These are phyloP conservation scores for Rhabdomys pumilio DNA, from an alignment of 2,797 vertebrate species.

Conservation along the genomic window DNA sequence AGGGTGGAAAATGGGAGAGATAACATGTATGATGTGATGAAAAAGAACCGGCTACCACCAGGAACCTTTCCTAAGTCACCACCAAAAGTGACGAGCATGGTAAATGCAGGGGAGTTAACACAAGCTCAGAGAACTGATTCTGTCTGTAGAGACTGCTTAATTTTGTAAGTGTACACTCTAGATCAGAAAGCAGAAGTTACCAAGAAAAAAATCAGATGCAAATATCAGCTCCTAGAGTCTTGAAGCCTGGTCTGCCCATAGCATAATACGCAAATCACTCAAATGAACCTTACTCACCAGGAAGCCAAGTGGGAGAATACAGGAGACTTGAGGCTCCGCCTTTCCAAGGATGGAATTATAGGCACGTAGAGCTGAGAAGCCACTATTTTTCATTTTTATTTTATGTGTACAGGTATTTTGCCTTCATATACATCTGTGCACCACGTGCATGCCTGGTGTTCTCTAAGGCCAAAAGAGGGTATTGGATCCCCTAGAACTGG, in stretches of 20 bases:
- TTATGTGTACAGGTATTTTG: not conserved
- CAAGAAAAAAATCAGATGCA: conserved; percentile 50
- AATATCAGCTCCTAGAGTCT: not conserved
- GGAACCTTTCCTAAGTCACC: conserved; percentile 9
- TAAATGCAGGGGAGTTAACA: not conserved
- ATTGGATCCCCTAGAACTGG: not conserved
- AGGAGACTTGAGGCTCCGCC: not conserved
- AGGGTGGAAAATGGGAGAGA: conserved; percentile 48
- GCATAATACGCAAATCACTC: not conserved
- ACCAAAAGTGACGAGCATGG: not conserved
- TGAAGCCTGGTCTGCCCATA: not conserved
- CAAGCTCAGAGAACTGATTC: not conserved
- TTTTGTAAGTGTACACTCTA: not conserved
- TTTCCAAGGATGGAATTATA: not conserved
- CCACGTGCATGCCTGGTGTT: not conserved
- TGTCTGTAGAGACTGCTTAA: not conserved
- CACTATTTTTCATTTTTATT: not conserved
- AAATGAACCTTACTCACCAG: not conserved
- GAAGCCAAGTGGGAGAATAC: not conserved
- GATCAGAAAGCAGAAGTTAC: conserved; percentile 12
- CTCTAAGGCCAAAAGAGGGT: not conserved
- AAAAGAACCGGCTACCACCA: not conserved
- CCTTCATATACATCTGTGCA: not conserved
- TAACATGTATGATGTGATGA: not conserved
- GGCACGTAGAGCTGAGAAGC: too few species aligned